Evolutionary conservation across 2,113 vertebrate species (phyloP), one percentile per base, ranked within the genome.

Genomic region (Rostratula benghalensis): DNA sequence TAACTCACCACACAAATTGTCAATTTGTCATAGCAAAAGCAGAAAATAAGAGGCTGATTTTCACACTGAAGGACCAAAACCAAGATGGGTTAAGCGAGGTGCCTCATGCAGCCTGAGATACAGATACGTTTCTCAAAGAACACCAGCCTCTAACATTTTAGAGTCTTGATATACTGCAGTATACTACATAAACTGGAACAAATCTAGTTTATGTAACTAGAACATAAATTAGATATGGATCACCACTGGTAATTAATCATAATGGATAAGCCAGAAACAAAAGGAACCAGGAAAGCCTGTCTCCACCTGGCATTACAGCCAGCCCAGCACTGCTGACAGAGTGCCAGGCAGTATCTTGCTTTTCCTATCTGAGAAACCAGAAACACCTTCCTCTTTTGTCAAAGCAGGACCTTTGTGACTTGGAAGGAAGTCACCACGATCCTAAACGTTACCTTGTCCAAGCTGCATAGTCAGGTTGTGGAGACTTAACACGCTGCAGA

Each of bases 61-160:
- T 50, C 78, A 90, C 21, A 56, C 5, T 13, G 33, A 60, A 50
- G 23, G 39, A 64, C 37, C 70, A 84, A 78, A 73, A 60, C 45
- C 4, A 5, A 37, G 15, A 37, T 10, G 70, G 65, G 39, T 19
- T 5, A 33, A 75, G 39, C 4, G 30, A 91, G 56, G 39, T 17
- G 31, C n/a, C 82, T 64, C 4, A 0, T 21, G 41, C 45, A 64
- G 79, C 53, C 89, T 18, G 19, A 60, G 46, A 48, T 28, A 57
- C 41, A n/a, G 41, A 10, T 7, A 56, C 0, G 0, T 8, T 71
- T 75, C 74, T 76, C 63, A 53, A 79, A 50, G 54, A 64, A 33
- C 39, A 82, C 7, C 50, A 64, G 27, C 43, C 59, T 57, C 59
- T 51, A 65, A 61, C 51, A 31, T 33, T 59, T 61, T 6, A 67